phyloP scores from a whole-genome alignment of 2,113 vertebrate genomes.

The Oreochromis aureus region DNA sequence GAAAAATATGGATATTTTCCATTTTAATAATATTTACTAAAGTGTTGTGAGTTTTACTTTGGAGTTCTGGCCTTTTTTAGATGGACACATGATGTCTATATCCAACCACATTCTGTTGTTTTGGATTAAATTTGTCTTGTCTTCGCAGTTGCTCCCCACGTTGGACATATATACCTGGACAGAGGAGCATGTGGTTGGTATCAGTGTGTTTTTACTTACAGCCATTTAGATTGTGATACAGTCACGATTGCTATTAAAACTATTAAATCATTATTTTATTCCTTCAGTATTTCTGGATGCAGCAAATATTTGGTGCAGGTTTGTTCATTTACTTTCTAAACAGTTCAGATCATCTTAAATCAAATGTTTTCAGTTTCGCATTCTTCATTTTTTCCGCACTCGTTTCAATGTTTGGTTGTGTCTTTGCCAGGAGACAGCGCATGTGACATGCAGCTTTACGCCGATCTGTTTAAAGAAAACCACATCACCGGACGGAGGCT shows the following conservation, averaged over 20 bases:
- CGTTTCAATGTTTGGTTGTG: not conserved
- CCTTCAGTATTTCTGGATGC: slow-evolving; percentile 91
- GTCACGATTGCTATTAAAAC: not conserved
- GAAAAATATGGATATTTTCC: slow-evolving; percentile 12
- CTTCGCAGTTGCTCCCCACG: slow-evolving; percentile 88
- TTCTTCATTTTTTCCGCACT: not conserved
- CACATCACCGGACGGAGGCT: slow-evolving; percentile 92
- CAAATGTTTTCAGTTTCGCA: not conserved
- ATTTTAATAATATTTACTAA: slow-evolving; percentile 42
- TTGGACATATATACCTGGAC: slow-evolving; percentile 93
- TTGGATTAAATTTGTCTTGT: slow-evolving; percentile 43
- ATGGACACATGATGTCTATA: not conserved
- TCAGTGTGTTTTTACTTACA: not conserved
- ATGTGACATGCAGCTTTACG: slow-evolving; percentile 82
- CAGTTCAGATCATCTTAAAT: not conserved
- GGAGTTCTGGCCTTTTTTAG: not conserved
- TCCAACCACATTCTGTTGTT: not conserved
- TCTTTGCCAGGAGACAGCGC: slow-evolving; percentile 72
- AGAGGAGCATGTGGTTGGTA: slow-evolving; percentile 94
- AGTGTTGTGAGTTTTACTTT: not conserved
- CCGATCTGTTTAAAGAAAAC: slow-evolving; percentile 89
- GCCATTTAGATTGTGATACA: not conserved
- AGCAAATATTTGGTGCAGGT: slow-evolving; percentile 90
- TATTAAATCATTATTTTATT: not conserved
- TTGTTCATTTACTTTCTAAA: slow-evolving; percentile 39